A percentile compares a stretch with the other conserved stretches of the same genome.
Evolutionary conservation across 23 tunicate genomes (phyloP).

Genomic region (Styela clava): DNA sequence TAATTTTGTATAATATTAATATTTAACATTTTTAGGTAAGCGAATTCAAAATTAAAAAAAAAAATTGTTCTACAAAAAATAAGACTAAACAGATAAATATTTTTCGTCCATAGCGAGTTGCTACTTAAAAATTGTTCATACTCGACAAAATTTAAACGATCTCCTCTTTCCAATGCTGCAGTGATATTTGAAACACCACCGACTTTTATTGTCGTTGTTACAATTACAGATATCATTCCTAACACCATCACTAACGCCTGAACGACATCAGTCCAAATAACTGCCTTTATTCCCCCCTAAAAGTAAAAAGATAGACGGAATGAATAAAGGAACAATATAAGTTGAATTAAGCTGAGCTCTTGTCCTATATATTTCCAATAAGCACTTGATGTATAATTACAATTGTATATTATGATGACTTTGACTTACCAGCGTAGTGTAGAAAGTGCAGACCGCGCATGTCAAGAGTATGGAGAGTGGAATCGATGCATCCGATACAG

Average conservation of each 20-base stretch:
- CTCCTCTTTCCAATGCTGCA: not conserved
- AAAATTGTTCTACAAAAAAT: no score
- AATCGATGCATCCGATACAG: not conserved
- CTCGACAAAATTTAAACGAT: not conserved
- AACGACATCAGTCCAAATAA: not conserved
- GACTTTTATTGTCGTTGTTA: not conserved
- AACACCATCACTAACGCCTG: not conserved
- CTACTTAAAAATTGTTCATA: not conserved
- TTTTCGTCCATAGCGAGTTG: no score
- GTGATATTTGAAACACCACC: not conserved
- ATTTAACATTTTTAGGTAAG: no score
- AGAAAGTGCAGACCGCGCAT: not conserved
- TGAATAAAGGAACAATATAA: not conserved
- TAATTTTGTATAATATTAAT: no score
- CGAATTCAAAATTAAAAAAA: no score
- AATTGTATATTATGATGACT: no score
- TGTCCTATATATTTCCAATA: no score
- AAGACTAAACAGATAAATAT: no score
- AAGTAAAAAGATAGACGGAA: not conserved
- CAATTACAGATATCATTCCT: not conserved
- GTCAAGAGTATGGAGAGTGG: not conserved
- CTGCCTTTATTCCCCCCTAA: not conserved
- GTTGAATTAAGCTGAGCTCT: no score
- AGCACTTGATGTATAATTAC: no score
- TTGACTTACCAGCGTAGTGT: not conserved